Percentiles rank a stretch among this genome's conserved stretches.
Conservation (phyloP, 2,797 vertebrate genomes). For the Odontamblyopus rebecca region DNA sequence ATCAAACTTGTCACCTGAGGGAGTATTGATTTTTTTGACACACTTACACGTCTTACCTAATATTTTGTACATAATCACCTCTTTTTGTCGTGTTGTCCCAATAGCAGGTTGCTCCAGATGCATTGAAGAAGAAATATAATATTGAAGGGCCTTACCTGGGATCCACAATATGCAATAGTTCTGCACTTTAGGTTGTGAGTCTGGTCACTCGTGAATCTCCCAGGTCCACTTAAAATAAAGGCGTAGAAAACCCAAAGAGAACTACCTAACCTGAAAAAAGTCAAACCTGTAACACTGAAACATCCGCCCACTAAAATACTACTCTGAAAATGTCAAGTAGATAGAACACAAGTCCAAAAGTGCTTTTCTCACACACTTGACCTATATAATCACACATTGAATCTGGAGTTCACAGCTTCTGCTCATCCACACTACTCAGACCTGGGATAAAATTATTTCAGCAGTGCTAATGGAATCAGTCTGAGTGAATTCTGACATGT, state of each 20-base stretch:
- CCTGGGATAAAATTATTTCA: conserved; percentile 34
- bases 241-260: neutral
- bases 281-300: neutral
- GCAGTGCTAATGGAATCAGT: conserved; percentile 12
- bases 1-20: too few relatives aligned
- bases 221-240: neutral
- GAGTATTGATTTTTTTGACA: too few relatives aligned
- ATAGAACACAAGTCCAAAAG: conserved; percentile 17
- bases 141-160: too few relatives aligned
- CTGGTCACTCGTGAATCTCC: too few relatives aligned
- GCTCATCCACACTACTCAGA: conserved; percentile 14
- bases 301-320: conserved; percentile 2
- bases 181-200: too few relatives aligned
- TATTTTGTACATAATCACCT: neutral
- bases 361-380: conserved; percentile 43
- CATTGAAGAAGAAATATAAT: neutral
- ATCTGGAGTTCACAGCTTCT: neutral
- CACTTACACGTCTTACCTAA: neutral
- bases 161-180: too few relatives aligned
- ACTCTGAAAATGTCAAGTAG: neutral
- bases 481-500: conserved; percentile 18
- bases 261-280: neutral
- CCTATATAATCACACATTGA: conserved; percentile 21
- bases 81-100: neutral
- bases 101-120: neutral